These are phyloP conservation scores for Ostrea denselamellosa DNA, from an alignment of 1,140 invertebrate genomes.

Conservation along the genomic window DNA sequence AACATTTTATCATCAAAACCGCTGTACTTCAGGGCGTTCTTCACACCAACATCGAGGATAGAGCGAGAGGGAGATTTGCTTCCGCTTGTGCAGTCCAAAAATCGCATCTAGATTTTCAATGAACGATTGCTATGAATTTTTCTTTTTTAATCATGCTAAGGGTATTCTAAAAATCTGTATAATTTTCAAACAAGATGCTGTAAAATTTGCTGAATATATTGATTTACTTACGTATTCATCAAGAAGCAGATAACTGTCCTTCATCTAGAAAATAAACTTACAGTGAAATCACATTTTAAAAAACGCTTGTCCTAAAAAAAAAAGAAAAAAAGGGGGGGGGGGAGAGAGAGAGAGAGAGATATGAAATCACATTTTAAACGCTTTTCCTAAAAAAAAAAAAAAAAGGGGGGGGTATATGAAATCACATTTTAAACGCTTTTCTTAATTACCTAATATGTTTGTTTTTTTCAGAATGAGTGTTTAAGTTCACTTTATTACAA, in stretches of 20 bases:
- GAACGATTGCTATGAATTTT: not conserved
- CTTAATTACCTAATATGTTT: too few species aligned
- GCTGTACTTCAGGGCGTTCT: conserved; percentile 77
- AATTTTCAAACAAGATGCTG: too few species aligned
- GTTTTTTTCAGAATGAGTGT: too few species aligned
- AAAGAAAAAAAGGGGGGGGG: too few species aligned
- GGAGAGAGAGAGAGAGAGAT: too few species aligned
- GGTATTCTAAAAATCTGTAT: not conserved
- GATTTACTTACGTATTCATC: conserved; percentile 76
- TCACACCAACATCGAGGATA: conserved; percentile 79
- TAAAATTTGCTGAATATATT: not conserved
- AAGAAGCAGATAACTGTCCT: conserved; percentile 80
- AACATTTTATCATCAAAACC: conserved; percentile 81
- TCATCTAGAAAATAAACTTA: conserved; percentile 76
- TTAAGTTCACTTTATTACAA: too few species aligned
- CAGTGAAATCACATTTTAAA: not conserved
- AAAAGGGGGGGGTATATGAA: too few species aligned
- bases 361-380: too few species aligned
- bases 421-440: too few species aligned
- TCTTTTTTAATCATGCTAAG: not conserved
- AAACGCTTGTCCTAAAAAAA: too few species aligned
- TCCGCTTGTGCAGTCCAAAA: conserved; percentile 80
- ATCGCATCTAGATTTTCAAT: conserved; percentile 77
- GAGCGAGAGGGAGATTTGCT: conserved; percentile 79
- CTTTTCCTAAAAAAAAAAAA: too few species aligned